Evolutionary conservation across 2,113 vertebrate species (phyloP).

Genomic region (Malurus cyaneus): DNA sequence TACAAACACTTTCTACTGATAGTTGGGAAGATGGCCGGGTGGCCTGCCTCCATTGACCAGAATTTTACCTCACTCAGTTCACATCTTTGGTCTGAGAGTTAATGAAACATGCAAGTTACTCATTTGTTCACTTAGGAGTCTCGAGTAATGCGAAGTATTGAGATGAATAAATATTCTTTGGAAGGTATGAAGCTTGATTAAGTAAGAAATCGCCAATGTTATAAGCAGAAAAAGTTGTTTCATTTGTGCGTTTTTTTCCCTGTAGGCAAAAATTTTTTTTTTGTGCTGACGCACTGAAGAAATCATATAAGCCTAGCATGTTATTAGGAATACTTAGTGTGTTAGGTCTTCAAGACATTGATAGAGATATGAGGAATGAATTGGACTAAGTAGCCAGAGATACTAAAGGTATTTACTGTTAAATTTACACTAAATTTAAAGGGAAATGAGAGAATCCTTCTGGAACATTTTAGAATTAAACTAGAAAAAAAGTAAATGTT

Average conservation of each 20-base stretch:
- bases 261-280: neutral
- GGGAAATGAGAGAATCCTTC: neutral
- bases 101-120: neutral
- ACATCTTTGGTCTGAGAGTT: neutral
- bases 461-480: neutral
- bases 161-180: neutral
- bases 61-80: neutral
- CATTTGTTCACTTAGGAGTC: neutral
- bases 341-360: neutral
- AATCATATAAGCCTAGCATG: neutral
- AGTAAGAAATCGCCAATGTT: neutral
- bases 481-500: neutral
- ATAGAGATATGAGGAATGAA: neutral
- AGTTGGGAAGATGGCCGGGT: accelerated
- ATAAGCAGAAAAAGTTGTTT: neutral
- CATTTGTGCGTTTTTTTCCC: neutral
- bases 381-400: neutral
- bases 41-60: neutral
- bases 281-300: neutral
- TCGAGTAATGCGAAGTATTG: neutral
- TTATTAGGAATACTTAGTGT: neutral
- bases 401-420: neutral
- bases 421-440: neutral
- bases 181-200: neutral
- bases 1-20: neutral